These are phyloP conservation scores for Schlechtendalia chinensis DNA, from an alignment of 1,140 invertebrate species.

Conservation along the genomic window DNA sequence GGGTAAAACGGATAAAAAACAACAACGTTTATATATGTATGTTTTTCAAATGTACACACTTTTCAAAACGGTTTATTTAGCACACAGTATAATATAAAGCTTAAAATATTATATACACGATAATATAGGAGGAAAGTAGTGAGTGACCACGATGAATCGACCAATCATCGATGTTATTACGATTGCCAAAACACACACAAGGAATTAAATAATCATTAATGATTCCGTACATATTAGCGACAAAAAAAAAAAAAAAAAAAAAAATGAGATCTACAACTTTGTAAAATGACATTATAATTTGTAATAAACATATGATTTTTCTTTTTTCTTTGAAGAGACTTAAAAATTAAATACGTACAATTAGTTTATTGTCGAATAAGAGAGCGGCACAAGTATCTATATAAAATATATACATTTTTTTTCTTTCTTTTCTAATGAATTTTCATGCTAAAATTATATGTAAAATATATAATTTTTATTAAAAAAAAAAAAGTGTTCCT, in stretches of 20 bases:
- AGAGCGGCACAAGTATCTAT: background rate
- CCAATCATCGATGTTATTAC: slow-evolving; percentile 13
- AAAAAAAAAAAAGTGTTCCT: background rate
- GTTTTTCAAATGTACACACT: background rate
- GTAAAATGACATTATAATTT: background rate
- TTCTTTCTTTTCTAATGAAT: background rate
- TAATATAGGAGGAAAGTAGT: slow-evolving; percentile 31
- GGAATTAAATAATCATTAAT: background rate
- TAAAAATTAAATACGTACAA: background rate
- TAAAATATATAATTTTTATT: background rate
- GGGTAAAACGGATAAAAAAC: background rate
- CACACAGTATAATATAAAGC: slow-evolving; percentile 30
- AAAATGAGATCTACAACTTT: slow-evolving; percentile 48
- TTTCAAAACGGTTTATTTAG: slow-evolving; percentile 34
- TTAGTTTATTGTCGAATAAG: background rate
- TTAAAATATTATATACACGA: slow-evolving; percentile 44
- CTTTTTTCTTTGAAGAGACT: background rate
- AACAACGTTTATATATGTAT: background rate
- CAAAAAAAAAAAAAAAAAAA: slow-evolving; percentile 30
- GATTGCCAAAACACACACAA: background rate
- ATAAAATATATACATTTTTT: background rate
- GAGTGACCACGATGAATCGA: slow-evolving; percentile 1
- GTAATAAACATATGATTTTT: slow-evolving; percentile 6
- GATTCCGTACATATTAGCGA: background rate
- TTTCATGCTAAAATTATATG: background rate